These are phyloP conservation scores for Coptotermes formosanus DNA, from an alignment of 1,140 invertebrate species.

Conservation along the genomic window DNA sequence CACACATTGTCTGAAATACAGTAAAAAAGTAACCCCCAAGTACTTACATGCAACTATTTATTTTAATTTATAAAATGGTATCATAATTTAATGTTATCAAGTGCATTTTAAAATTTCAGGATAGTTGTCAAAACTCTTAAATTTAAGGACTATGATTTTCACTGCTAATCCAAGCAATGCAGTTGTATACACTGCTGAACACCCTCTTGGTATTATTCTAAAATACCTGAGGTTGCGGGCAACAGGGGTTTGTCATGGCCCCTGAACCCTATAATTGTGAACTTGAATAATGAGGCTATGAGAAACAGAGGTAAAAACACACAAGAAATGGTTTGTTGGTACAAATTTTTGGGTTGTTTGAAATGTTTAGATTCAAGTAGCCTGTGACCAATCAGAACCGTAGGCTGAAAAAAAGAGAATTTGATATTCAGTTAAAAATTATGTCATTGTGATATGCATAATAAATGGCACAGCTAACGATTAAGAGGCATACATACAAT, in stretches of 20 bases:
- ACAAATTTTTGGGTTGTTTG: not conserved
- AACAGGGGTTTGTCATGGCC: not conserved
- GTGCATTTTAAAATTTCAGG: not conserved
- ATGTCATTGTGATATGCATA: not conserved
- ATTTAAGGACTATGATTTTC: not conserved
- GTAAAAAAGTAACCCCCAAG: conserved; percentile 1
- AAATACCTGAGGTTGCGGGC: not conserved
- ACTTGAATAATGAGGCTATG: not conserved
- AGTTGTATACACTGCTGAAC: not conserved
- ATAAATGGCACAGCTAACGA: not conserved
- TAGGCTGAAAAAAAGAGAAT: not conserved
- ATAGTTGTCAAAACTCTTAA: not conserved
- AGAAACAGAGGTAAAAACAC: not conserved
- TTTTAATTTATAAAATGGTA: conserved; percentile 18
- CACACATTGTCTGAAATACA: not conserved
- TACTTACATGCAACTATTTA: not conserved
- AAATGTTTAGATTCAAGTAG: not conserved
- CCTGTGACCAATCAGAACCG: not conserved
- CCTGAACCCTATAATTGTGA: not conserved
- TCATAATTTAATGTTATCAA: conserved; percentile 1
- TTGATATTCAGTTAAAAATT: not conserved
- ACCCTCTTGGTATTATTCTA: conserved; percentile 6
- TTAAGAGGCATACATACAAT: not conserved
- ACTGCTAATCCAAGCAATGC: not conserved
- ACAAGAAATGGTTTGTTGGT: not conserved